A percentile compares a stretch with the other conserved stretches of the same genome.
phyloP scores from a whole-genome alignment of 2,797 vertebrate species.

The Neosilurus mollespiculum region DNA sequence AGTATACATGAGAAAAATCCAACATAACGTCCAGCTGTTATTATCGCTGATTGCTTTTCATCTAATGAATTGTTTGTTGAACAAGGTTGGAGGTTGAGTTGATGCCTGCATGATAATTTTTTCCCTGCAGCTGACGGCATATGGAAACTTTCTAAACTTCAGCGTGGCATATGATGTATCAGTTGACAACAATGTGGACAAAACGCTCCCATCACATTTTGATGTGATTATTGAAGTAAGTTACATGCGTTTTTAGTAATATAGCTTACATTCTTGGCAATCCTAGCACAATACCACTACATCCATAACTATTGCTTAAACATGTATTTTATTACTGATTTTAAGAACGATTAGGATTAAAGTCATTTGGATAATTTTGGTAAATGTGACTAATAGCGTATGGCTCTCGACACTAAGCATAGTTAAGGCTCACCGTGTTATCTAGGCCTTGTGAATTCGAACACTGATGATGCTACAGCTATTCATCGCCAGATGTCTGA shows the following conservation, averaged over 20 bases:
- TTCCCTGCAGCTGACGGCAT: slow-evolving; percentile 79
- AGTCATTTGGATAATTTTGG: too few relatives aligned
- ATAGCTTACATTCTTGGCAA: background rate
- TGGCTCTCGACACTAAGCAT: background rate
- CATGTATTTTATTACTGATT: too few relatives aligned
- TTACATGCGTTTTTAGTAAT: background rate
- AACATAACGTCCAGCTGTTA: slow-evolving; percentile 20
- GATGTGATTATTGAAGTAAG: slow-evolving; percentile 86
- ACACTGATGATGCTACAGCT: background rate
- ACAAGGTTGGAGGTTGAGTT: background rate
- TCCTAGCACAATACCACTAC: background rate
- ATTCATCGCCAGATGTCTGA: background rate
- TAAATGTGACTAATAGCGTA: background rate
- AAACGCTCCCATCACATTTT: slow-evolving; percentile 70
- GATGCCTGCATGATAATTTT: background rate
- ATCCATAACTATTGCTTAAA: background rate
- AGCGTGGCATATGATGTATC: slow-evolving; percentile 80
- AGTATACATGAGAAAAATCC: slow-evolving; percentile 16
- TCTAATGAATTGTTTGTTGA: background rate
- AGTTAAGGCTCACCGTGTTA: too few relatives aligned
- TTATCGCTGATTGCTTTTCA: background rate
- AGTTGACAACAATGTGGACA: slow-evolving; percentile 72
- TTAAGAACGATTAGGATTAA: background rate
- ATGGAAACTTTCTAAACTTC: slow-evolving; percentile 85
- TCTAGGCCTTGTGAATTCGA: background rate